phyloP scores from a whole-genome alignment of 2,888 invertebrate genomes.

The Pollenia angustigena region DNA sequence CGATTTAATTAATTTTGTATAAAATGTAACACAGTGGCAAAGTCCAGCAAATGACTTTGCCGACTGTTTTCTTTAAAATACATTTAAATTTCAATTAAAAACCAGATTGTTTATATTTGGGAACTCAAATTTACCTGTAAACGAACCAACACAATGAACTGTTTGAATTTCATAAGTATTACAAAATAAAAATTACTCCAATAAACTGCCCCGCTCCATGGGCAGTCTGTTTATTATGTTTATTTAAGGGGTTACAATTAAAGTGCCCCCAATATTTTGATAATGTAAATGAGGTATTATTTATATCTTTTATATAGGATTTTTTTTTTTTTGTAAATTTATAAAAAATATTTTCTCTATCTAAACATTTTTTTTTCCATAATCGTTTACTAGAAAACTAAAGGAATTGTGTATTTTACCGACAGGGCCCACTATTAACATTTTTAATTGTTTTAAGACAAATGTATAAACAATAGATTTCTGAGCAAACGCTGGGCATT shows the following conservation, averaged over 20 bases:
- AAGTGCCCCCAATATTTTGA: constrained; percentile 1
- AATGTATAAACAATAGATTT: not conserved
- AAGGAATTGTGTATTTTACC: not conserved
- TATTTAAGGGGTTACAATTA: constrained; percentile 9
- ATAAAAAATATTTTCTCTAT: no score
- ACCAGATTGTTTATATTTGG: not conserved
- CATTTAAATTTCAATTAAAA: not conserved
- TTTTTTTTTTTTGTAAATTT: no score
- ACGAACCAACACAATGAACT: no score
- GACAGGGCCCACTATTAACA: not conserved
- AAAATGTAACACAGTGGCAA: no score
- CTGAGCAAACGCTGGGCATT: not conserved
- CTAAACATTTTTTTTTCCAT: no score
- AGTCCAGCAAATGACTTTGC: not conserved
- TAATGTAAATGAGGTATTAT: constrained; percentile 2
- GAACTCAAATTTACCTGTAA: not conserved
- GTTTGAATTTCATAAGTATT: no score
- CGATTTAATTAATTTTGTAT: no score
- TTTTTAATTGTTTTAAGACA: not conserved
- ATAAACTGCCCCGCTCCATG: not conserved
- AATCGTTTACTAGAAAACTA: not conserved
- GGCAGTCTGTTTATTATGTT: constrained; percentile 6
- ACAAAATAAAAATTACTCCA: no score
- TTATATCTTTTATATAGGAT: not conserved
- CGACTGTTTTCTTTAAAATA: not conserved